These are phyloP conservation scores for Lumbricus terrestris DNA, from an alignment of 2,888 invertebrate genomes.

Conservation along the genomic window DNA sequence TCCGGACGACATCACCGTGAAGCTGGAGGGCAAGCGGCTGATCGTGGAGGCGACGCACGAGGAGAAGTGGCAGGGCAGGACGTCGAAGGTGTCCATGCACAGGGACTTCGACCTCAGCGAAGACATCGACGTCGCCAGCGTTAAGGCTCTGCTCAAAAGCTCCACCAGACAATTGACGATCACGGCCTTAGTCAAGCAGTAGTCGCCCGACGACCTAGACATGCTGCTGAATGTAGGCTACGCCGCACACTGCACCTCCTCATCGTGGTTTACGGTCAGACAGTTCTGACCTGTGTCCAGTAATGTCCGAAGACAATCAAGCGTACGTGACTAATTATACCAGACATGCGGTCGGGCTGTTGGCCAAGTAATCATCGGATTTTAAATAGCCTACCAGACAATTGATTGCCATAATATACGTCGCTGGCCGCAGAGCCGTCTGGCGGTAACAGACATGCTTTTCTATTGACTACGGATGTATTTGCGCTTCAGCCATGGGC, in stretches of 20 bases:
- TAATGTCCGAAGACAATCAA: not conserved
- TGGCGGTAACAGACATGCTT: not conserved
- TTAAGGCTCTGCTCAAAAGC: slow-evolving; percentile 31
- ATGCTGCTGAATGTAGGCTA: too few species aligned
- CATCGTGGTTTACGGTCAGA: not conserved
- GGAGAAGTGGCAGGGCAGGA: slow-evolving; percentile 27
- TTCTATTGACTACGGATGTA: not conserved
- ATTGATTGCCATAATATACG: not conserved
- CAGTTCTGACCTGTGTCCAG: not conserved
- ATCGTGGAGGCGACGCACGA: slow-evolving; percentile 33
- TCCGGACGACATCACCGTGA: slow-evolving; percentile 35
- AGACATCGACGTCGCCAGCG: slow-evolving; percentile 32
- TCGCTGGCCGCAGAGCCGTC: not conserved
- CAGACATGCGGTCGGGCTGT: not conserved
- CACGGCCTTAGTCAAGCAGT: slow-evolving; percentile 23
- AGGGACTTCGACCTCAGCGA: slow-evolving; percentile 35
- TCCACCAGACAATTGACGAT: slow-evolving; percentile 27
- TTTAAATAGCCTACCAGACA: too few species aligned
- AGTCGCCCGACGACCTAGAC: not conserved
- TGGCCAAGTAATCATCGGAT: not conserved
- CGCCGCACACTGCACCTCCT: not conserved
- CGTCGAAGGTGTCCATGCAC: slow-evolving; percentile 34
- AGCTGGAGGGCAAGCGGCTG: slow-evolving; percentile 33
- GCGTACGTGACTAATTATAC: not conserved
- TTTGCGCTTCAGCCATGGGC: not conserved